Conservation (phyloP, 2,888 invertebrate species). For the Cryptus armator region DNA sequence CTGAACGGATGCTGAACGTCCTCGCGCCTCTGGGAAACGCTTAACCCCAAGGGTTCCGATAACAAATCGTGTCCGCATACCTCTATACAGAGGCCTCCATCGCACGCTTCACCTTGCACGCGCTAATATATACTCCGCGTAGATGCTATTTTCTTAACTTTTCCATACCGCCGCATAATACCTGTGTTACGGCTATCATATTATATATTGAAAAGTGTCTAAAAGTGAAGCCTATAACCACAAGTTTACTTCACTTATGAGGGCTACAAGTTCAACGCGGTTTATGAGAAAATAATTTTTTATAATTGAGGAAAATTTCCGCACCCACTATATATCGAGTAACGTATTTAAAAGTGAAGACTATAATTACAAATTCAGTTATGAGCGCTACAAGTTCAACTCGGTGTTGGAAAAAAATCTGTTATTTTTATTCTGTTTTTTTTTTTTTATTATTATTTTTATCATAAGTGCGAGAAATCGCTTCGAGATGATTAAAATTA, state of each 20-base stretch:
- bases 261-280: background rate
- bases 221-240: background rate
- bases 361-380: background rate
- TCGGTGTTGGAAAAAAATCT: no score
- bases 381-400: no score
- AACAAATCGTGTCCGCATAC: conserved; percentile 83
- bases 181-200: background rate
- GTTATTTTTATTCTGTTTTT: no score
- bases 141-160: conserved; percentile 2
- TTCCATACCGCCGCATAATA: background rate
- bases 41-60: conserved; percentile 80
- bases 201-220: background rate
- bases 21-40: conserved; percentile 78
- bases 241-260: background rate
- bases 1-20: conserved; percentile 67
- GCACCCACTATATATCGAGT: background rate
- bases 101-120: conserved; percentile 53
- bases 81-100: conserved; percentile 58
- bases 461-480: background rate
- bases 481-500: background rate
- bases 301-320: no score
- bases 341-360: background rate
- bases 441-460: no score
- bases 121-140: conserved; percentile 18
- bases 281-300: background rate